Percentiles rank a stretch among this genome's conserved stretches.
phyloP scores from a whole-genome alignment of 2,113 vertebrate species.

The Austrofundulus limnaeus region DNA sequence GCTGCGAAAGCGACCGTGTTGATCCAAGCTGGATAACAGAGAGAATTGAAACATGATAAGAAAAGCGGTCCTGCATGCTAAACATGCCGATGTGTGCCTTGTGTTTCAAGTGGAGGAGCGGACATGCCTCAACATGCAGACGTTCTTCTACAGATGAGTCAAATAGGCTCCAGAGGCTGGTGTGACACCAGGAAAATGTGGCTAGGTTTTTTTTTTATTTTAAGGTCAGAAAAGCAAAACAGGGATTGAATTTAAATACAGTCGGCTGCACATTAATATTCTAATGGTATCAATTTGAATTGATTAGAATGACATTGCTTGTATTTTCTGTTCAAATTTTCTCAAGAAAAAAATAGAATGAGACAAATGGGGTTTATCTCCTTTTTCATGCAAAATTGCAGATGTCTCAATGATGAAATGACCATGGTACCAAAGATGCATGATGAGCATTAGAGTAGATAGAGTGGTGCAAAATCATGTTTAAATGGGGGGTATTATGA shows the following conservation, averaged over 20 bases:
- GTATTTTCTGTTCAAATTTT: too few species aligned
- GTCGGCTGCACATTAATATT: neutral
- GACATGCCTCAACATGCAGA: constrained; percentile 43
- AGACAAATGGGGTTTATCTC: neutral
- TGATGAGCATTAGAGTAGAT: too few species aligned
- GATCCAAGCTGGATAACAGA: constrained; percentile 41
- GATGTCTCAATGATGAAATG: neutral
- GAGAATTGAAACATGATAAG: constrained; percentile 29
- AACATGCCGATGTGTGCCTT: constrained; percentile 24
- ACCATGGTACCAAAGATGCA: too few species aligned
- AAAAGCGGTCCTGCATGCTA: constrained; percentile 9
- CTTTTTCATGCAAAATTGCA: neutral
- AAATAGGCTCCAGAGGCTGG: constrained; percentile 8
- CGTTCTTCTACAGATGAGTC: constrained; percentile 10
- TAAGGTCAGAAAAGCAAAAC: constrained; percentile 5
- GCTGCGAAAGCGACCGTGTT: constrained; percentile 5
- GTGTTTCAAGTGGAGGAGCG: constrained; percentile 22
- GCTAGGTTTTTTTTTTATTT: constrained; percentile 2
- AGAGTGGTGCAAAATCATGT: too few species aligned
- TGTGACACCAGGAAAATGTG: constrained; percentile 7
- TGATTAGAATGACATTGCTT: neutral
- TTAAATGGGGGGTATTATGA: too few species aligned
- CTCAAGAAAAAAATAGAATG: neutral
- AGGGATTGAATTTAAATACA: constrained; percentile 9
- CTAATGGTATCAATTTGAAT: neutral